These are phyloP conservation scores for Minunthozetes semirufus DNA, from an alignment of 2,888 invertebrate species.

Conservation along the genomic window DNA sequence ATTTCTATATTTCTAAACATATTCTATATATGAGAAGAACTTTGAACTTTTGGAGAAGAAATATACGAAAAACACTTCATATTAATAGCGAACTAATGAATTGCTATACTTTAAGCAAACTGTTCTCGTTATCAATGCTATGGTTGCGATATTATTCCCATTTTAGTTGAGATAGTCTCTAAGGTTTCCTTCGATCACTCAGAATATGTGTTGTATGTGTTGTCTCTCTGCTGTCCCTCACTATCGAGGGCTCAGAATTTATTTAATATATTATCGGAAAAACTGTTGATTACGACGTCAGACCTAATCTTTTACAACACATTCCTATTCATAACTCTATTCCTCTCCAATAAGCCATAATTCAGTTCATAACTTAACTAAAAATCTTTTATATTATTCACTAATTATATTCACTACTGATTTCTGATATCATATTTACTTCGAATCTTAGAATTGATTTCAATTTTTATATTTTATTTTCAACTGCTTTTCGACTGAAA, in stretches of 20 bases:
- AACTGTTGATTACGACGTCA: neutral
- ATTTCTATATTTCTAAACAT: too few species aligned
- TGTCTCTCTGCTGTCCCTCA: neutral
- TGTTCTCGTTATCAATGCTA: neutral
- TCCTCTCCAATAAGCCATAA: too few species aligned
- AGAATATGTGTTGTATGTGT: neutral
- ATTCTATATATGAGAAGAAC: too few species aligned
- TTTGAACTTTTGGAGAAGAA: too few species aligned
- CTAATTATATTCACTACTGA: too few species aligned
- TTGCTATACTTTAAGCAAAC: neutral
- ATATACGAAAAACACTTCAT: too few species aligned
- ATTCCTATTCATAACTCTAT: neutral
- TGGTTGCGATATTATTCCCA: neutral
- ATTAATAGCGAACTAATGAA: too few species aligned
- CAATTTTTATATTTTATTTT: neutral
- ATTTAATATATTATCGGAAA: neutral
- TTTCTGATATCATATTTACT: neutral
- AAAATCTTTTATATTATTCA: too few species aligned
- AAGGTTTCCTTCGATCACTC: neutral
- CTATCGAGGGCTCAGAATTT: too few species aligned
- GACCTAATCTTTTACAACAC: conserved; percentile 7
- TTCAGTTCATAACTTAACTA: too few species aligned
- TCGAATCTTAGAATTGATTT: neutral
- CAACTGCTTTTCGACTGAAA: neutral
- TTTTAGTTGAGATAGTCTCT: neutral